Conservation (phyloP, 1,140 invertebrate genomes). For the Musca domestica region DNA sequence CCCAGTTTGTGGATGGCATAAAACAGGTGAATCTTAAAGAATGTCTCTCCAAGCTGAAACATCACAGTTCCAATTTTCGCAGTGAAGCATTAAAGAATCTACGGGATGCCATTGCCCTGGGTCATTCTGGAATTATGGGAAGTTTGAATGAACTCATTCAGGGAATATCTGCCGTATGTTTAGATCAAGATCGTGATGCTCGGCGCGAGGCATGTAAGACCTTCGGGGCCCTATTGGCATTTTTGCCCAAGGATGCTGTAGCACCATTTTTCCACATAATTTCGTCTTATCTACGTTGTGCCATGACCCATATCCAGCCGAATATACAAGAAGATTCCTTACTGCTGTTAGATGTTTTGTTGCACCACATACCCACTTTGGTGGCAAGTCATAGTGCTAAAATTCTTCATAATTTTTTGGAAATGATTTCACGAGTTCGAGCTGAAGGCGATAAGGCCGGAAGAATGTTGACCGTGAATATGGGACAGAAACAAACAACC, state of each 20-base stretch:
- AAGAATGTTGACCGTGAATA: slow-evolving; percentile 63
- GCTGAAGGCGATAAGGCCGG: slow-evolving; percentile 62
- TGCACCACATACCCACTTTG: slow-evolving; percentile 62
- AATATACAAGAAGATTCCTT: slow-evolving; percentile 80
- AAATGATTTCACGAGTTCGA: slow-evolving; percentile 72
- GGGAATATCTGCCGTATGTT: slow-evolving; percentile 64
- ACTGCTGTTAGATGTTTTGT: slow-evolving; percentile 69
- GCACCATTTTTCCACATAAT: slow-evolving; percentile 72
- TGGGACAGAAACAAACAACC: slow-evolving; percentile 67
- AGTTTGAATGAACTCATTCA: slow-evolving; percentile 68
- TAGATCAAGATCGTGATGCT: slow-evolving; percentile 72
- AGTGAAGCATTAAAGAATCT: slow-evolving; percentile 70
- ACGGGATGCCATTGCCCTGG: slow-evolving; percentile 64
- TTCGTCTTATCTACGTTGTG: slow-evolving; percentile 75
- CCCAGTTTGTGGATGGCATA: slow-evolving; percentile 60
- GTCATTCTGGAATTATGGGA: slow-evolving; percentile 55
- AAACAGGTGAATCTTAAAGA: slow-evolving; percentile 76
- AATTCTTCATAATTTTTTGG: slow-evolving; percentile 73
- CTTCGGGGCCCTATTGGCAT: slow-evolving; percentile 63
- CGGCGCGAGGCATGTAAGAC: slow-evolving; percentile 68
- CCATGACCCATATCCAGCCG: slow-evolving; percentile 81
- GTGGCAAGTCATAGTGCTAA: slow-evolving; percentile 65
- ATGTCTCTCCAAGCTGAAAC: slow-evolving; percentile 69
- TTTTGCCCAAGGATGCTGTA: slow-evolving; percentile 55
- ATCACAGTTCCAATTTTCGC: slow-evolving; percentile 72